phyloP scores from a whole-genome alignment of 2,113 vertebrate genomes.

The Cettia cetti region DNA sequence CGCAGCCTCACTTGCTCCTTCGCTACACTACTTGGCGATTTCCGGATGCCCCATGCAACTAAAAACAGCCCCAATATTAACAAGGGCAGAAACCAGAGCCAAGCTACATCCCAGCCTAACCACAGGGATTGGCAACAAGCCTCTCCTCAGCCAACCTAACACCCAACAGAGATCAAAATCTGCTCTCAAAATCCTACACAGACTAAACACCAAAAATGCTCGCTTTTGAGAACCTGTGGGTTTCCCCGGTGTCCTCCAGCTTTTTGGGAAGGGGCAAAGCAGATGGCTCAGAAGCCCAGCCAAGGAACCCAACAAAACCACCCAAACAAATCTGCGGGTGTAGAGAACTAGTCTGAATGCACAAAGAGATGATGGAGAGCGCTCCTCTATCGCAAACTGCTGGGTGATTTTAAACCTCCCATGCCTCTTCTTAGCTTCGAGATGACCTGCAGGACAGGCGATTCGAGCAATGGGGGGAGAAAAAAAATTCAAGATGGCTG shows the following conservation, averaged over 20 bases:
- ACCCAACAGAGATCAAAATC: not conserved
- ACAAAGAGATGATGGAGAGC: not conserved
- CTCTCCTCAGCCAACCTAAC: not conserved
- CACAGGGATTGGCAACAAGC: not conserved
- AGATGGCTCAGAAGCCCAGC: not conserved
- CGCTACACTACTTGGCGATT: fast-evolving
- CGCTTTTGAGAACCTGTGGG: not conserved
- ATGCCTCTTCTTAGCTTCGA: not conserved
- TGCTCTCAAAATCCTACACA: not conserved
- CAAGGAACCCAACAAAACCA: not conserved
- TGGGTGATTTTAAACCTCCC: not conserved
- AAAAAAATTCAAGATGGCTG: conserved; percentile 28
- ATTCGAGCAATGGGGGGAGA: not conserved
- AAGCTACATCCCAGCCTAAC: not conserved
- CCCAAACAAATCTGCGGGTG: not conserved
- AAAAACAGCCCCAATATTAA: not conserved
- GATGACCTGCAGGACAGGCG: not conserved
- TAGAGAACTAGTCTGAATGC: not conserved
- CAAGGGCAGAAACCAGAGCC: not conserved
- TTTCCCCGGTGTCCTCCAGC: not conserved
- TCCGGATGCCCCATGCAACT: not conserved
- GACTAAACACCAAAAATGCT: not conserved
- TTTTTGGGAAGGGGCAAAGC: not conserved
- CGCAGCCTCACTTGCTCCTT: not conserved
- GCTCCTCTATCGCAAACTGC: not conserved